Evolutionary conservation across 2,113 vertebrate genomes (phyloP), one percentile per base, ranked within the genome.

Genomic region (Sigmodon hispidus): DNA sequence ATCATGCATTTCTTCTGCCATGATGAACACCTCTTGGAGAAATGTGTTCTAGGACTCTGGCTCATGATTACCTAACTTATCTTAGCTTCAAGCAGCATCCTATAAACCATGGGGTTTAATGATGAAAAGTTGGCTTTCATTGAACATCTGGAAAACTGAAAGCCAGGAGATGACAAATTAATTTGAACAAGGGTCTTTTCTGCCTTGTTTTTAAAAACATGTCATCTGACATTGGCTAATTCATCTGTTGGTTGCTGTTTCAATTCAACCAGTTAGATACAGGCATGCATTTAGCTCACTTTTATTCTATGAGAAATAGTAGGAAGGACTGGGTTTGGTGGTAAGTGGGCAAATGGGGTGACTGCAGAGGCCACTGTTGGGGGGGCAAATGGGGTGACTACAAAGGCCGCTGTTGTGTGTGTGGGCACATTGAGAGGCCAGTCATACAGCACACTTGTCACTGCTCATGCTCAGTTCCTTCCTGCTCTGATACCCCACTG

Each of bases 391-490:
- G 4, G 72, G 31, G 40, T 36, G 40, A 40, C 0, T 43, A 22
- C 26, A 26, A 16, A 65, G 80, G 55, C 67, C 80, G 19, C 8
- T 0, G 24, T 12, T 21, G 48, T 48, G 76, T n/a, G n/a, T n/a
- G n/a, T n/a, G 0, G 29, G 10, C 3, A 4, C 26, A 50, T 11
- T 19, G 75, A 31, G 6, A 63, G 7, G 2, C 1, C 36, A 0
- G 0, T 1, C 4, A 19, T 13, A 57, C 81, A 48, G 34, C 22
- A 34, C 15, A 3, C 1, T 4, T 1, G n/a, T 3, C 19, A 17
- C 31, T 65, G 34, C 10, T 19, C n/a, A 34, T 24, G 22, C 26
- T 17, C 83, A 5, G 10, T 7, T 3, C 36, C 29, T 76, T 67
- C 0, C 4, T 21, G 36, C 24, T 34, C 88, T 40, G 5, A 17